phyloP scores from a whole-genome alignment of 2,113 vertebrate species.

The Mystacornis crossleyi region DNA sequence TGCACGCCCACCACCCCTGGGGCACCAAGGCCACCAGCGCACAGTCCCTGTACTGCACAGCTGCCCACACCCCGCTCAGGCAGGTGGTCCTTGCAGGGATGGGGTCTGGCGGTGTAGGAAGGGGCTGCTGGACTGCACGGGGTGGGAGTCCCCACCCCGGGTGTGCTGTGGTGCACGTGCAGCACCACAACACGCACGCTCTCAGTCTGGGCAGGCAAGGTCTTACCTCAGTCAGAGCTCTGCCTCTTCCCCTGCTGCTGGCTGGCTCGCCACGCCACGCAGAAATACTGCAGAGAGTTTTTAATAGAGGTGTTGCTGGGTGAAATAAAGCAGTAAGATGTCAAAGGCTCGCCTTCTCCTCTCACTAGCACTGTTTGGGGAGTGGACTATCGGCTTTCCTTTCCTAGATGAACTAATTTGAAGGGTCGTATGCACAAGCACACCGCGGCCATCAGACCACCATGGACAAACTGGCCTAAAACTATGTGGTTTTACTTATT shows the following conservation, averaged over 20 bases:
- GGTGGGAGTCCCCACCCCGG: fast-evolving
- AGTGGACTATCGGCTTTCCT: not conserved
- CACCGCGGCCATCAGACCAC: fast-evolving
- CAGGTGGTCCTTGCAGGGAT: not conserved
- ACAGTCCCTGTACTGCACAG: fast-evolving
- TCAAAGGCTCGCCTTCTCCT: not conserved
- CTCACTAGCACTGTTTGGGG: not conserved
- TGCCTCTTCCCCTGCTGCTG: not conserved
- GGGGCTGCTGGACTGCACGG: not conserved
- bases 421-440: not conserved
- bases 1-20: fast-evolving
- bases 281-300: not conserved
- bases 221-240: not conserved
- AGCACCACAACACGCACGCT: fast-evolving
- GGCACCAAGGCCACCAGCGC: fast-evolving
- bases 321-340: not conserved
- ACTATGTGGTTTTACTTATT: not conserved
- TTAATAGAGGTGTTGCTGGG: slow-evolving; percentile 33
- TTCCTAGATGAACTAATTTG: not conserved
- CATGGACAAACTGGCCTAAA: not conserved
- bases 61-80: fast-evolving
- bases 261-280: not conserved
- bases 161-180: fast-evolving
- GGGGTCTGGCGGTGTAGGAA: fast-evolving
- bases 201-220: not conserved